A percentile compares a stretch with the other conserved stretches of the same genome.
phyloP scores from a whole-genome alignment of 2,888 invertebrate species.

The Megamerina dolium region DNA sequence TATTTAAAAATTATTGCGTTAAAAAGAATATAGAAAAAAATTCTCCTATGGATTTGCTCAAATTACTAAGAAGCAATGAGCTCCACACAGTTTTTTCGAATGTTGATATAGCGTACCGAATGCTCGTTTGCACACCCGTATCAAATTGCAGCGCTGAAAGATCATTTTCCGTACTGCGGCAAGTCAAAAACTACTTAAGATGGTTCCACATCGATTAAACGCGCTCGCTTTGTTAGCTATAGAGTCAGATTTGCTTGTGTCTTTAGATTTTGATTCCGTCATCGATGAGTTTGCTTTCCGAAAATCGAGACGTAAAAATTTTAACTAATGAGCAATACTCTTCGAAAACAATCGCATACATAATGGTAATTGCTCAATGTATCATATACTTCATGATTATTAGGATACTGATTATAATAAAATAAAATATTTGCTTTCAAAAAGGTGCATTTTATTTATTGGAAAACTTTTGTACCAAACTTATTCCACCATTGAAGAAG shows the following conservation, averaged over 20 bases:
- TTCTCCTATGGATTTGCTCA: conserved; percentile 5
- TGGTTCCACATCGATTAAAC: not conserved
- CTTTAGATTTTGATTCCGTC: conserved; percentile 1
- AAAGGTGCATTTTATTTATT: too few species aligned
- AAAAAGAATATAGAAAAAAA: conserved; percentile 3
- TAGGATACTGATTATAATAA: too few species aligned
- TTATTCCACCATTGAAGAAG: too few species aligned
- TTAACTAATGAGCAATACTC: too few species aligned
- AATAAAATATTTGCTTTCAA: too few species aligned
- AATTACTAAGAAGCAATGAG: too few species aligned
- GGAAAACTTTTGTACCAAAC: too few species aligned
- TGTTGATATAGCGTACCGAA: conserved; percentile 1
- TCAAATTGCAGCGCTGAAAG: conserved; percentile 1
- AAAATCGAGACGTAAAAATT: not conserved
- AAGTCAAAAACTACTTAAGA: not conserved
- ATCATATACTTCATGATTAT: too few species aligned
- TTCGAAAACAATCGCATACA: too few species aligned
- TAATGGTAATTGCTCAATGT: too few species aligned
- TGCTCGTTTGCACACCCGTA: not conserved
- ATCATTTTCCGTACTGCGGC: not conserved
- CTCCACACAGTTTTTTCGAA: too few species aligned
- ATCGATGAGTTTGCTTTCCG: too few species aligned
- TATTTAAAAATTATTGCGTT: not conserved
- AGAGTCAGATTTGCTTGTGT: not conserved
- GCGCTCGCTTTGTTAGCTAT: not conserved